Base-by-base conservation (phyloP, 2,113 vertebrate species). In the Pristiophorus japonicus region DNA sequence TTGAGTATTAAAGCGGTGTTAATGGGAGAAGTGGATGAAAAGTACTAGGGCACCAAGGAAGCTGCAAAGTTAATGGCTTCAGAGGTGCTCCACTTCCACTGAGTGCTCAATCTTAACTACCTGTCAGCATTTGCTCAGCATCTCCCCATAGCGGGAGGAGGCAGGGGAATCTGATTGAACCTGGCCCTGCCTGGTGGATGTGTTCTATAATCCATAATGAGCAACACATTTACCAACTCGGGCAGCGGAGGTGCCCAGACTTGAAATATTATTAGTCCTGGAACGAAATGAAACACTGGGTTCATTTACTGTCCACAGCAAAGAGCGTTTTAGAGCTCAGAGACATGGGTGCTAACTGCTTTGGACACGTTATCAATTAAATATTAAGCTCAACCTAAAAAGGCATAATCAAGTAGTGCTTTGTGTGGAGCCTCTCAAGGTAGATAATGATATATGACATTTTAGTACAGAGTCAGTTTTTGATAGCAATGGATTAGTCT, bases 361-460 rank as follows among this genome's bases (percentile, higher is more conserved):
- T 91, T 91, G 59, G 6, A 91, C 88, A 91, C 62, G n/a, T 91
- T 38, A 91, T 91, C 34, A 63, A 62, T 91, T 91, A 18, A 38
- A 18, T 18, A 62, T 91, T 22, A 91, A 20, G 88, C 34, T 38
- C 59, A 55, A 90, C 30, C 12, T 34, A n/a, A 20, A n/a, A 91
- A 62, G 30, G n/a, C 34, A 20, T 20, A 63, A 91, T 62, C 88
- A 62, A 63, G 34, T 14, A 91, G 16, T 63, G 30, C 34, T n/a
- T 91, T 38, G 55, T 91, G 55, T n/a, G 5, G 55, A 62, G 88
- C 88, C 59, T 6, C 34, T 59, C 34, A 34, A 63, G 59, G 55
- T 59, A n/a, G 34, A 14, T n/a, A 62, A 34, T n/a, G 30, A 91
- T 38, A 63, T n/a, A 38, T 91, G 59, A 91, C 14, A 81, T 42